Evolutionary conservation across 2,888 invertebrate species (phyloP).

Genomic region (Arrhopalites spinosus): DNA sequence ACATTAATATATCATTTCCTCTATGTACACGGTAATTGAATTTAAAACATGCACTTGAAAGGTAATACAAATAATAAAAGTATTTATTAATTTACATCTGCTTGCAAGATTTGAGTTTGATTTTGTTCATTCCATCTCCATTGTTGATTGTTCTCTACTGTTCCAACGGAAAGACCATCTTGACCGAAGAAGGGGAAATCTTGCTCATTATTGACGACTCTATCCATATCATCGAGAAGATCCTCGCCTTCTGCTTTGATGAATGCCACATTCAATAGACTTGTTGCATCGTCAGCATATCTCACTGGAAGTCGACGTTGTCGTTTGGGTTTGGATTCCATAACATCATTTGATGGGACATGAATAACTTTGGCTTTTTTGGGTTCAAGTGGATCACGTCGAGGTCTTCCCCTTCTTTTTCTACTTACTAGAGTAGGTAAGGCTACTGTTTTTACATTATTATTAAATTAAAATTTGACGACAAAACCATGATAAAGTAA

Average conservation of each 20-base stretch:
- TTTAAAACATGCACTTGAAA: too few species aligned
- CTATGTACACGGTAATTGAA: too few species aligned
- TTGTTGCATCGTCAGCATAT: constrained; percentile 14
- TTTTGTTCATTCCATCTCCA: not conserved
- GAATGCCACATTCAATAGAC: not conserved
- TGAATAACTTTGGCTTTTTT: constrained; percentile 1
- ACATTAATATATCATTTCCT: too few species aligned
- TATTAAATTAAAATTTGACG: too few species aligned
- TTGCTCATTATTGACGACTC: not conserved
- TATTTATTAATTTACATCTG: constrained; percentile 18
- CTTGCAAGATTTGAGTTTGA: not conserved
- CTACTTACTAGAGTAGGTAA: constrained; percentile 38
- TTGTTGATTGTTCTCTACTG: not conserved
- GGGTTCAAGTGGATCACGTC: constrained; percentile 38
- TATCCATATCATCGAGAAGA: not conserved
- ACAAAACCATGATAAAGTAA: too few species aligned
- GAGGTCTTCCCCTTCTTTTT: constrained; percentile 48
- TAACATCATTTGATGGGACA: not conserved
- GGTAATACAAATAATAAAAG: too few species aligned
- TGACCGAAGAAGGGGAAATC: not conserved
- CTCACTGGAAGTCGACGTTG: constrained; percentile 35
- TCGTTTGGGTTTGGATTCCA: constrained; percentile 39
- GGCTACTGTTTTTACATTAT: too few species aligned
- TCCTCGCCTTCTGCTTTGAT: constrained; percentile 20
- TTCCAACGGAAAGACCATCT: too few species aligned